Conservation (phyloP, 2,888 invertebrate species). For the Mechanitis messenoides region DNA sequence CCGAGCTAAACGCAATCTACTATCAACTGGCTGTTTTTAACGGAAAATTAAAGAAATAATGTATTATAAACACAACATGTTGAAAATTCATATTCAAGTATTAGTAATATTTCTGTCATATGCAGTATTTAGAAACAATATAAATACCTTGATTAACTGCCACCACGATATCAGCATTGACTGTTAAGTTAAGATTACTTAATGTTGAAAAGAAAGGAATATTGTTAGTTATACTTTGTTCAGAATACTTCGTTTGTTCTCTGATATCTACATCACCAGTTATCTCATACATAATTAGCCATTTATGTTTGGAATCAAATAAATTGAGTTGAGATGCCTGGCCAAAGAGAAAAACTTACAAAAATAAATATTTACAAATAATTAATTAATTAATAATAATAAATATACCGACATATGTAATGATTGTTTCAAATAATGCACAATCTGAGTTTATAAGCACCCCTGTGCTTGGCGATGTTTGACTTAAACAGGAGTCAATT, state of each 20-base stretch:
- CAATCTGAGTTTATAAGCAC: slow-evolving; percentile 37
- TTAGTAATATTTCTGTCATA: background rate
- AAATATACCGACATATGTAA: slow-evolving; percentile 41
- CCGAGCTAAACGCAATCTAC: too few species aligned
- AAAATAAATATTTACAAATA: background rate
- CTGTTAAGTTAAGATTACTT: slow-evolving; percentile 41
- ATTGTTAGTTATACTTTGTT: slow-evolving; percentile 9
- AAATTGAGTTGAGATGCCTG: slow-evolving; percentile 49
- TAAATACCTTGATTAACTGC: slow-evolving; percentile 31
- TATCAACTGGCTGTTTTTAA: too few species aligned
- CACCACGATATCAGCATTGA: slow-evolving; percentile 46
- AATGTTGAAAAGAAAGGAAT: slow-evolving; percentile 25
- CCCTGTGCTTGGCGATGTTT: slow-evolving; percentile 27
- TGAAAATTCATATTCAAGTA: too few species aligned
- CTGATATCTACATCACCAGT: background rate
- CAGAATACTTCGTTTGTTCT: background rate
- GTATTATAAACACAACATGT: too few species aligned
- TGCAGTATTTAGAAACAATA: background rate
- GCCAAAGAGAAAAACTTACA: background rate
- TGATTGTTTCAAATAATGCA: slow-evolving; percentile 29
- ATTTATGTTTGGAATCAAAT: slow-evolving; percentile 43
- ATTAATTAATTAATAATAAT: too few species aligned
- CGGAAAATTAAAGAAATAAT: too few species aligned
- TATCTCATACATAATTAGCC: slow-evolving; percentile 42
- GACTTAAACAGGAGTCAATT: slow-evolving; percentile 23